Base-by-base conservation (phyloP, 2,888 invertebrate species). In the Limnephilus rhombicus region DNA sequence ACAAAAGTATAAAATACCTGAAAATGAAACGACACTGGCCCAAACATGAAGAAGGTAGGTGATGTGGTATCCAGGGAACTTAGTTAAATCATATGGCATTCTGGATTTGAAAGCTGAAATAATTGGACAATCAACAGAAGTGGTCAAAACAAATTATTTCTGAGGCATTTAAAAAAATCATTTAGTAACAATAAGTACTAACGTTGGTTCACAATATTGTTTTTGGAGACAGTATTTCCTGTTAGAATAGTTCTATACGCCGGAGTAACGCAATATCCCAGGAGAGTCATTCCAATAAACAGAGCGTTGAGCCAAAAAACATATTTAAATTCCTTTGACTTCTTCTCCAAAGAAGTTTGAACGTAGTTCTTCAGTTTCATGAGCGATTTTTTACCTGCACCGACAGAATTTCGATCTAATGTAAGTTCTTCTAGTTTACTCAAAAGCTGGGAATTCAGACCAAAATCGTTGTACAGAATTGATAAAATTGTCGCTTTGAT, bases 1-100 rank as follows among this genome's bases (percentile, higher is more conserved):
- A 68, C 24, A 68, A 53, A 53, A 18, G 53, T 53, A 18, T 24
- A n/a, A 68, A 18, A 49, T 92, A 92, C 92, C 92, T 92, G 92
- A 37, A 81, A 92, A 90, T n/a, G 92, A 90, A 24, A 87, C 80
- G n/a, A 92, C n/a, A 24, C 80, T 82, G 7, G 81, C 90, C 87
- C 90, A 90, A 24, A 92, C 49, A 18, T 92, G 92, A 7, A 85
- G 11, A 3, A 85, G n/a, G 53, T 81, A 92, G 24, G 86, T 86
- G 18, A 80, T 45, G 18, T 90, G 86, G 31, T 90, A 92, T 15
- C 92, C 92, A 13, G 92, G 92, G 41, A 45, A 92, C 24, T 87
- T 90, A 0, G 90, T 92, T 37, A 80, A 34, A 80, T 92, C 92
- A 82, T 85, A 90, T 18, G 92, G 92, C 80, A 90, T 86, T 37